Percentiles rank a stretch among this genome's conserved stretches.
Conservation (phyloP, 1,140 invertebrate species). For the Drosophila nannoptera region DNA sequence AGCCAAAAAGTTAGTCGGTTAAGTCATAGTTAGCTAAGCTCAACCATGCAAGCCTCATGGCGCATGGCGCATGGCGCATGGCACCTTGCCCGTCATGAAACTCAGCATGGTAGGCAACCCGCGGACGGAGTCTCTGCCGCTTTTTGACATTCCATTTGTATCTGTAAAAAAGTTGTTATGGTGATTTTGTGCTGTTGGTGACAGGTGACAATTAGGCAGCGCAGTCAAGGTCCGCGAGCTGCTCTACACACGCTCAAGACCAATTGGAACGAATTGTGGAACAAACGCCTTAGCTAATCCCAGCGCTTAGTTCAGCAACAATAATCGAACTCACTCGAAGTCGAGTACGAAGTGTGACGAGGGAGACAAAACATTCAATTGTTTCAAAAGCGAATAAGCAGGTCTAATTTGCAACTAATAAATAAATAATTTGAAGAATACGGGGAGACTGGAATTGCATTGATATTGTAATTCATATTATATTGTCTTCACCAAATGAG, state of each 20-base stretch:
- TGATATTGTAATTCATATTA: too few species aligned
- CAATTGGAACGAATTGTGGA: constrained; percentile 12
- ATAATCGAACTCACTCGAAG: too few species aligned
- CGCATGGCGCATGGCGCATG: constrained; percentile 32
- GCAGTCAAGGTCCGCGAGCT: constrained; percentile 31
- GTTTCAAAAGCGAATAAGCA: too few species aligned
- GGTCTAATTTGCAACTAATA: too few species aligned
- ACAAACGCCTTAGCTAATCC: too few species aligned
- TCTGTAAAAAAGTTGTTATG: neutral
- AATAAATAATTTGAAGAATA: too few species aligned
- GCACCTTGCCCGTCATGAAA: constrained; percentile 43
- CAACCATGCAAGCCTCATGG: constrained; percentile 51
- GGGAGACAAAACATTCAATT: too few species aligned
- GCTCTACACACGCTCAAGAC: neutral
- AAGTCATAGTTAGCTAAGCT: constrained; percentile 43
- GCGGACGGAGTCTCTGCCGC: constrained; percentile 12
- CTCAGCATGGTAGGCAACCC: constrained; percentile 39
- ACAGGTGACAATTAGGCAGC: constrained; percentile 38
- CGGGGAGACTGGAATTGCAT: too few species aligned
- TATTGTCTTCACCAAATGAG: too few species aligned
- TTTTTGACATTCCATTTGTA: constrained; percentile 38
- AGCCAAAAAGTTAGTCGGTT: constrained; percentile 21
- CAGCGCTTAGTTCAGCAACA: neutral
- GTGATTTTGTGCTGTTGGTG: constrained; percentile 22
- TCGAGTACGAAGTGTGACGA: too few species aligned